These are phyloP conservation scores for Botrylloides violaceus DNA, from an alignment of 23 tunicate genomes.

Conservation along the genomic window DNA sequence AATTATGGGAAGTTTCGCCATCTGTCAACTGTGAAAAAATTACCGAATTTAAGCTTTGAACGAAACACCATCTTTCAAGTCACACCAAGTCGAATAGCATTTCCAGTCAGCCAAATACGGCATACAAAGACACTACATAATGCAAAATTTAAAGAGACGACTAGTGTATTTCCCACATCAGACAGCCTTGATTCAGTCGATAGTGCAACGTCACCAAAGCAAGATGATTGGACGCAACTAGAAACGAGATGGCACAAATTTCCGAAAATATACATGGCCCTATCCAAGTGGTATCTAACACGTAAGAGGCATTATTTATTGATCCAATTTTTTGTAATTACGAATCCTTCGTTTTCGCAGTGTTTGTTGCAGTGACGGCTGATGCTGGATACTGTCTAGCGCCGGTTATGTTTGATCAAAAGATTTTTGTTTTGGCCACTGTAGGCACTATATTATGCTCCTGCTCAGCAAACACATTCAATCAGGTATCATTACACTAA, in stretches of 20 bases:
- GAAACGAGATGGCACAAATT: constrained; percentile 12
- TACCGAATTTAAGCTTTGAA: background rate
- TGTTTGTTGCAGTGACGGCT: constrained; percentile 89
- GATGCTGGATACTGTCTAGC: constrained; percentile 93
- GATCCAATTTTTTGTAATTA: background rate
- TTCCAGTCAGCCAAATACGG: background rate
- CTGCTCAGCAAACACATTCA: constrained; percentile 71
- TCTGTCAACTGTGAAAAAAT: background rate
- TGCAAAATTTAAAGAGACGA: background rate
- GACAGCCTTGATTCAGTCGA: background rate
- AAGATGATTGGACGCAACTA: background rate
- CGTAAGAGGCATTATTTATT: constrained; percentile 27
- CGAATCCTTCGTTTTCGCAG: constrained; percentile 37
- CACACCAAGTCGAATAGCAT: background rate
- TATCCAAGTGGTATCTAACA: constrained; percentile 85
- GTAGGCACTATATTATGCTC: constrained; percentile 72
- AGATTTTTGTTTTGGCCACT: constrained; percentile 48
- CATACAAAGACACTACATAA: background rate
- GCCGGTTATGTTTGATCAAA: constrained; percentile 60
- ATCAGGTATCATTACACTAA: constrained; percentile 35
- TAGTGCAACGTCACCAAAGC: background rate
- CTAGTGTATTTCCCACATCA: constrained; percentile 2
- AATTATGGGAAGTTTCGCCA: background rate
- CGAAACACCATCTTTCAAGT: background rate
- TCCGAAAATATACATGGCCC: constrained; percentile 63